Base-by-base conservation (phyloP, 2,113 vertebrate species). In the Glareola pratincola region DNA sequence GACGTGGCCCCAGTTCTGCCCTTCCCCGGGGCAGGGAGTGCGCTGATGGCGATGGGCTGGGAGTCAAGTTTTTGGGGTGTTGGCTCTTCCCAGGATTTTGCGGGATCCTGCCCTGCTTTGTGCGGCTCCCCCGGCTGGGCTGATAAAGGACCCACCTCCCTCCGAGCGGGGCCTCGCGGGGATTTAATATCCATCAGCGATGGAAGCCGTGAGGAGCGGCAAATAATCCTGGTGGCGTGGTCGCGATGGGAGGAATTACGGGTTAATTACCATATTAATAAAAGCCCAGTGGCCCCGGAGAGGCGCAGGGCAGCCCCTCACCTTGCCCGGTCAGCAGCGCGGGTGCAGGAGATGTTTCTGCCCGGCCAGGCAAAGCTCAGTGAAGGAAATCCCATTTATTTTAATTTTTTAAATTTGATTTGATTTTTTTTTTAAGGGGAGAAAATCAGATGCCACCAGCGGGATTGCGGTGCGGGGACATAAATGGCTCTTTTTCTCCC, bases 401-500 rank as follows among this genome's bases (percentile, higher is more conserved):
- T 8, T 8, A 43, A 30, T 20, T 50, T 45, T 11, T 27, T 36
- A 53, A 26, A 24, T 37, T 32, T 20, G 10, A 22, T 67, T 22
- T 19, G 24, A 22, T 67, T 22, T 19, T 21, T 9, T 11, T 26
- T 37, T 26, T 14, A 21, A 10, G 21, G 37, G 39, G 24, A 36
- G 72, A 53, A 75, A 83, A 90, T 43, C 2, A 50, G 78, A 57
- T 59, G 90, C 68, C 78, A 76, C 47, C 86, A 48, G 32, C 26
- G 73, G 87, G 59, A 68, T 39, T 12, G 19, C 1, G 15, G 59
- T 30, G 69, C 8, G 47, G 60, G 90, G 90, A 16, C 77, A 62
- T 53, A 81, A 88, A 85, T 22, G 84, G 88, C 71, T 91, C 80
- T 89, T 82, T 82, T 88, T 89, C 50, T 91, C 87, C 74, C 80